Conservation (phyloP, 2,888 invertebrate genomes). For the Keiferia lycopersicella region DNA sequence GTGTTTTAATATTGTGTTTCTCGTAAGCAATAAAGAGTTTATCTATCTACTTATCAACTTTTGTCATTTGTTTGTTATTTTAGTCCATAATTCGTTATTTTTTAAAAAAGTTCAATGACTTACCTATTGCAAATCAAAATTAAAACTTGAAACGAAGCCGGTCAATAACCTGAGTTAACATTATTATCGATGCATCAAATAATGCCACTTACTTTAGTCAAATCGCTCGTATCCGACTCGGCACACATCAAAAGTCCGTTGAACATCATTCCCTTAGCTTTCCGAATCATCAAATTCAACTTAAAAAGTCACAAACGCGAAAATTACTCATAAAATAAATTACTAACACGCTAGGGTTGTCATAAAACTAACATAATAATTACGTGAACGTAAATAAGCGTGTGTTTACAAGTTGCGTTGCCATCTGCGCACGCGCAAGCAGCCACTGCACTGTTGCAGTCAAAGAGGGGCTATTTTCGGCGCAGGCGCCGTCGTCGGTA, state of each 20-base stretch:
- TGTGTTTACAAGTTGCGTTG: slow-evolving; percentile 23
- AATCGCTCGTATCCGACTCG: slow-evolving; percentile 71
- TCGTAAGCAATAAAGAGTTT: too few species aligned
- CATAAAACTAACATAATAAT: not conserved
- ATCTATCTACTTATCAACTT: too few species aligned
- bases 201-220: slow-evolving; percentile 61
- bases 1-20: too few species aligned
- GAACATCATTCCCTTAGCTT: slow-evolving; percentile 62
- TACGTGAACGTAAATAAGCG: slow-evolving; percentile 16
- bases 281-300: not conserved
- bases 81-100: too few species aligned
- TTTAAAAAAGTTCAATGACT: too few species aligned
- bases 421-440: slow-evolving; percentile 20
- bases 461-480: slow-evolving; percentile 37
- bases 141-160: too few species aligned
- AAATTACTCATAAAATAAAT: not conserved
- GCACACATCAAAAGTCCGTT: slow-evolving; percentile 66
- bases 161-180: not conserved
- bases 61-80: too few species aligned
- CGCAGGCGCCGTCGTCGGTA: slow-evolving; percentile 4
- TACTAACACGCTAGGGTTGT: too few species aligned
- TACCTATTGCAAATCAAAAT: too few species aligned
- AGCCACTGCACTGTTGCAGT: slow-evolving; percentile 20
- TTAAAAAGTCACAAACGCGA: not conserved
- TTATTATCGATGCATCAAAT: not conserved